Base-by-base conservation (phyloP, 2,113 vertebrate genomes). In the Xenopus borealis region DNA sequence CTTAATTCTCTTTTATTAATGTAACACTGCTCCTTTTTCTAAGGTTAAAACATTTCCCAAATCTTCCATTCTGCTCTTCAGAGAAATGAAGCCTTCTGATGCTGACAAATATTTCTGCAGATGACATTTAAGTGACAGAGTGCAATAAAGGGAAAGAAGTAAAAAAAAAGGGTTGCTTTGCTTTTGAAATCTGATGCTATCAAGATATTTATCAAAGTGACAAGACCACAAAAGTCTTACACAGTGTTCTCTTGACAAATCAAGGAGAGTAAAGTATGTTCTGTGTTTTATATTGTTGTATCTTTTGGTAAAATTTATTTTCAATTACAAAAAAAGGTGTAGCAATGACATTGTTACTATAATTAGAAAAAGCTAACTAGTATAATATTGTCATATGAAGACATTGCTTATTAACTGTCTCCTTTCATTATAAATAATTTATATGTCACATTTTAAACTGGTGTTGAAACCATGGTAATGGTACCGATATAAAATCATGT, bases 141-240 rank as follows among this genome's bases (percentile, higher is more conserved):
- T 46, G 53, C 44, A 62, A 62, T 62, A 75, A 50, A 69, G 50
- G 52, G 45, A 72, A 58, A 69, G 50, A 58, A 40, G 50, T 23
- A 27, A 65, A 12, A 40, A 13, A 23, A 19, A 16, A 19, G 53
- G 33, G 65, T 44, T 69, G 72, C 57, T 75, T 75, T 69, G 65
- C 57, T 74, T 73, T 67, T 74, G 64, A 74, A 74, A 67, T 64
- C 72, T 69, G 66, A 75, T 62, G 72, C 66, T 62, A 75, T 69
- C 72, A 75, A 75, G 72, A 75, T 45, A 75, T 75, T 75, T 65
- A 75, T 75, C 72, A 75, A 75, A 75, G 65, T 75, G 72, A 75
- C 72, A 69, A 17, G 57, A 75, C 72, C 68, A 75, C 72, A 75
- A 69, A 75, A 75, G 72, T 52, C 72, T 68, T 68, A 52, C 71